Base-by-base conservation (phyloP, 2,797 vertebrate species). In the Borostomias antarcticus region DNA sequence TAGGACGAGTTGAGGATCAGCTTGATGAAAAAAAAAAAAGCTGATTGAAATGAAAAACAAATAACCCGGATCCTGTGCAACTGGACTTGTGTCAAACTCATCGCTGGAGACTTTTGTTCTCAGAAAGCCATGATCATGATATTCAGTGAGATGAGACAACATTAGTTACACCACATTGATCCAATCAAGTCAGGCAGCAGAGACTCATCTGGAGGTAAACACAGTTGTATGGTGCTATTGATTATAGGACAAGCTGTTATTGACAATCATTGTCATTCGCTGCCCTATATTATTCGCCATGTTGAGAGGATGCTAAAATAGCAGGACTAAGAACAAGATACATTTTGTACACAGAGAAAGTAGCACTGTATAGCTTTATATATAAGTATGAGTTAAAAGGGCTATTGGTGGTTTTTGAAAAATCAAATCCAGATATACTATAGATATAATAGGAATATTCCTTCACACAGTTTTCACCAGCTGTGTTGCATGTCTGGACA, bases 31-130 rank as follows among this genome's bases (percentile, higher is more conserved):
- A 66, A 63, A 51, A 80, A 77, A 80, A 78, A 62, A 61, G 57
- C 54, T 45, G 74, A 70, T 52, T n/a, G 35, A 72, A 81, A 80
- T 75, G 61, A 79, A 78, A 82, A 73, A 77, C 57, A 84, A 80
- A 82, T 80, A 56, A 62, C 21, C 59, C 23, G n/a, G n/a, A 2
- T 74, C 52, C 59, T 40, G 43, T 56, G 57, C 43, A 58, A 68
- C 70, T 85, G 82, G 74, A 78, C 78, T 76, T 62, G 28, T 73
- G 74, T 79, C 80, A 79, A 62, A 58, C 9, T 69, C 25, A 43
- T 85, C 82, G 78, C 79, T 3, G 0, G 79, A 73, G 83, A 74
- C 58, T 57, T 69, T 79, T 73, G 70, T 86, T 87, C 73, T 75
- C 76, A 78, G 72, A 81, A 84, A 84, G 65, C 70, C 0, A 15